These are phyloP conservation scores for Andrena marginata DNA, from an alignment of 2,888 invertebrate genomes.

Conservation along the genomic window DNA sequence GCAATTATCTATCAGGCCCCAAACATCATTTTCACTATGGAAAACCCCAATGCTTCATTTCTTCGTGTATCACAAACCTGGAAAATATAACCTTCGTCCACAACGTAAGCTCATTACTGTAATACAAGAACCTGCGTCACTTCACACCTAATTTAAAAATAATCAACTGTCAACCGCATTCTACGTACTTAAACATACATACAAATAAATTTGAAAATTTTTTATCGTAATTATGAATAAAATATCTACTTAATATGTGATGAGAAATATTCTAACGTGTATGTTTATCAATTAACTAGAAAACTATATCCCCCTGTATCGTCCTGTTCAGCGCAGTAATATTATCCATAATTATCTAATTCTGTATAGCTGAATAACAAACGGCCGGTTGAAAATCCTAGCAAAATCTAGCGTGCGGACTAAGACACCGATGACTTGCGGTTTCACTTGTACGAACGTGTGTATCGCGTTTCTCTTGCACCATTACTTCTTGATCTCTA, in stretches of 20 bases:
- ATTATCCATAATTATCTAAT: background rate
- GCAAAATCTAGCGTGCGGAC: background rate
- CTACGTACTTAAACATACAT: too few species aligned
- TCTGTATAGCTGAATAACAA: background rate
- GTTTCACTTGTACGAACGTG: background rate
- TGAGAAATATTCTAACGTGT: background rate
- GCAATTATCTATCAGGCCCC: too few species aligned
- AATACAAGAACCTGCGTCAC: too few species aligned
- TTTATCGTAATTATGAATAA: background rate
- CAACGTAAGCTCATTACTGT: too few species aligned
- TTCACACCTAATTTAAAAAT: too few species aligned
- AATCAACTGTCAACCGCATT: too few species aligned
- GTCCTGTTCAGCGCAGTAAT: background rate
- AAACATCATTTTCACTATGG: too few species aligned
- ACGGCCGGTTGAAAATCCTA: background rate
- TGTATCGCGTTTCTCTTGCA: background rate
- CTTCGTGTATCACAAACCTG: too few species aligned
- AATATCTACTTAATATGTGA: background rate
- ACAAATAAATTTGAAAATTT: too few species aligned
- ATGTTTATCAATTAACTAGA: background rate
- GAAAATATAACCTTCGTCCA: too few species aligned
- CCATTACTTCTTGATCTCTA: background rate
- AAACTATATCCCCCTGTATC: background rate
- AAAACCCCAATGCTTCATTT: too few species aligned
- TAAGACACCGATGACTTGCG: conserved; percentile 7